phyloP scores from a whole-genome alignment of 1,140 invertebrate species.

The Bombus turneri region DNA sequence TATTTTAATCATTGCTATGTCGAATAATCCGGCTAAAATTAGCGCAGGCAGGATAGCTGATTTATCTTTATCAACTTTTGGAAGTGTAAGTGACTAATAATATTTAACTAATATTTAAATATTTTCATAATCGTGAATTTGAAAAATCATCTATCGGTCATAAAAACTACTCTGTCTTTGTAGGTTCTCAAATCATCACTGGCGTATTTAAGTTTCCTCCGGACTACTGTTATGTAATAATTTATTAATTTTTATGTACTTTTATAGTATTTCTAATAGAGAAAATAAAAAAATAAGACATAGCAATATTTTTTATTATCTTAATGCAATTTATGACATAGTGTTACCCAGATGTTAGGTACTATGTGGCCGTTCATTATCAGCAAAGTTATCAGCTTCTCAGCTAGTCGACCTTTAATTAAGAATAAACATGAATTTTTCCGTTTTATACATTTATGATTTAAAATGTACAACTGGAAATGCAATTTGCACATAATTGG shows the following conservation, averaged over 20 bases:
- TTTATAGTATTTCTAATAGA: not conserved
- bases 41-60: conserved; percentile 59
- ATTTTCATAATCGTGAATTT: not conserved
- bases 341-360: too few species aligned
- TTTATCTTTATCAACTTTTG: conserved; percentile 64
- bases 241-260: not conserved
- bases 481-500: not conserved
- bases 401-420: too few species aligned
- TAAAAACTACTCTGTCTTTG: not conserved
- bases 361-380: too few species aligned
- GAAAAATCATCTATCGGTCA: not conserved
- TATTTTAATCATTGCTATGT: conserved; percentile 61
- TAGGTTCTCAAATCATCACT: conserved; percentile 60
- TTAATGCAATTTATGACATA: too few species aligned
- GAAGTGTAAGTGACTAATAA: conserved; percentile 46
- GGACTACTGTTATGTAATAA: conserved; percentile 38
- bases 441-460: too few species aligned
- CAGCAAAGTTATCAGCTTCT: too few species aligned
- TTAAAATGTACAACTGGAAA: too few species aligned
- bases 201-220: conserved; percentile 55
- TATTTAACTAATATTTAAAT: not conserved
- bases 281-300: not conserved
- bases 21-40: conserved; percentile 54
- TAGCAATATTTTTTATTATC: not conserved
- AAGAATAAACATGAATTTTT: too few species aligned